phyloP scores from a whole-genome alignment of 1,140 invertebrate species.

The Pseudomyrmex pallidus region DNA sequence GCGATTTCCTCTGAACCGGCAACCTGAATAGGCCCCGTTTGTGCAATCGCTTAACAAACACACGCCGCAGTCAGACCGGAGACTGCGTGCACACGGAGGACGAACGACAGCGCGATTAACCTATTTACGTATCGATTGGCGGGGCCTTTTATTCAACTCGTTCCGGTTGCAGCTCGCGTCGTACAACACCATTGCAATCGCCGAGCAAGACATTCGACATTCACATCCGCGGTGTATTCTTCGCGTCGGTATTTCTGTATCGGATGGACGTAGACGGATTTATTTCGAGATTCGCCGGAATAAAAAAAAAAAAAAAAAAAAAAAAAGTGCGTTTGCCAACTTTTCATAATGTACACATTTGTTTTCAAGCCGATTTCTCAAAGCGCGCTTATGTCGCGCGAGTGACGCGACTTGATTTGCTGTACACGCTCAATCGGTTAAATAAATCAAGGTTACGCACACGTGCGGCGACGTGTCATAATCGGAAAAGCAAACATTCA shows the following conservation, averaged over 20 bases:
- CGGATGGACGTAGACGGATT: too few species aligned
- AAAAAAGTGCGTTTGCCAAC: not conserved
- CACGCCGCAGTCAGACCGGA: constrained; percentile 1
- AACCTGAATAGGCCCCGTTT: constrained; percentile 70
- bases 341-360: not conserved
- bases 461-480: not conserved
- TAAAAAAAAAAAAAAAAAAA: not conserved
- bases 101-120: constrained; percentile 63
- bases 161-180: constrained; percentile 21
- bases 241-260: not conserved
- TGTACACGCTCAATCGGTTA: not conserved
- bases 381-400: not conserved
- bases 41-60: constrained; percentile 40
- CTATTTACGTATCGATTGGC: constrained; percentile 71
- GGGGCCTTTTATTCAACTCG: constrained; percentile 53
- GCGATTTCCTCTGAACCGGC: constrained; percentile 75
- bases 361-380: not conserved
- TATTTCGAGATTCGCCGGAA: not conserved
- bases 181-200: not conserved
- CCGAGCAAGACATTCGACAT: not conserved
- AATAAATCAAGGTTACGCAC: not conserved
- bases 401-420: too few species aligned
- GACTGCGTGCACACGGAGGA: constrained; percentile 50
- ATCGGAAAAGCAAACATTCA: constrained; percentile 31
- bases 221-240: constrained; percentile 4